Conservation (phyloP, 2,113 vertebrate genomes). For the Lontra canadensis region DNA sequence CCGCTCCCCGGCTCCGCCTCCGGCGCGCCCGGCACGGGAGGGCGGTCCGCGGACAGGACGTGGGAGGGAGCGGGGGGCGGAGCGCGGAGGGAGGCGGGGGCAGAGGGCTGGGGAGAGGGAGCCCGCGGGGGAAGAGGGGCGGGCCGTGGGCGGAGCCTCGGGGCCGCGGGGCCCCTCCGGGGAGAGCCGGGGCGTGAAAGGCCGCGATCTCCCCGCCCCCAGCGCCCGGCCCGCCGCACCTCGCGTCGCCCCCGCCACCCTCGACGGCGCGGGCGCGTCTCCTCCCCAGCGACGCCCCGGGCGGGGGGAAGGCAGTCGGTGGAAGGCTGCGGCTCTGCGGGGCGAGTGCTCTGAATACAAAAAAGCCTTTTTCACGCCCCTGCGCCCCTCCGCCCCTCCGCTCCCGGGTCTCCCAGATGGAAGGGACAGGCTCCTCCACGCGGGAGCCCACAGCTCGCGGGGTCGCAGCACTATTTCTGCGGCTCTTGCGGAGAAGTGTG, state of each 20-base stretch:
- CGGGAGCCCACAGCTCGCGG: background rate
- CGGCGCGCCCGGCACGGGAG: accelerated
- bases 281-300: background rate
- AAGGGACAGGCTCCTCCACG: background rate
- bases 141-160: background rate
- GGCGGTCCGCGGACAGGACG: accelerated
- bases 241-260: background rate
- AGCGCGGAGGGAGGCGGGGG: accelerated
- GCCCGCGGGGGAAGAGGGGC: background rate
- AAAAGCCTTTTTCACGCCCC: background rate
- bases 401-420: background rate
- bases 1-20: no score
- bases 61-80: background rate
- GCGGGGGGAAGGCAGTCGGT: background rate
- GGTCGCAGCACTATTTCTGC: background rate
- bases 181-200: background rate
- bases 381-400: background rate
- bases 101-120: background rate
- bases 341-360: background rate
- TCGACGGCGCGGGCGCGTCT: accelerated
- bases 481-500: background rate
- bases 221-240: background rate
- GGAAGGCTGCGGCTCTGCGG: background rate
- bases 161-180: background rate
- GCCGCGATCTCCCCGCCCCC: background rate